Conservation (phyloP, 2,797 vertebrate genomes). For the Tapera naevia region DNA sequence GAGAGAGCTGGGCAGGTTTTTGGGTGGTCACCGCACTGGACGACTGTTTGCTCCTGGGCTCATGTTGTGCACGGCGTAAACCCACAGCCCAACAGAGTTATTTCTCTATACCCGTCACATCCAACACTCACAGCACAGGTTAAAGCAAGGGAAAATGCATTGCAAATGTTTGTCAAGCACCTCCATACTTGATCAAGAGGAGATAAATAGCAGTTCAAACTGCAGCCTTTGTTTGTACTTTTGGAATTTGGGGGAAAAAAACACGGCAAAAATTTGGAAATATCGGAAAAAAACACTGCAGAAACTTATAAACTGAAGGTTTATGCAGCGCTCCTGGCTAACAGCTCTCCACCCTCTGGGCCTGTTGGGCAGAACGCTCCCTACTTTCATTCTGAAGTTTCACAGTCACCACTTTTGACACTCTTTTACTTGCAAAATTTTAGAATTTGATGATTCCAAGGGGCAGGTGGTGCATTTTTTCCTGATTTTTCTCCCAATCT, state of each 20-base stretch:
- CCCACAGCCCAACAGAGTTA: background rate
- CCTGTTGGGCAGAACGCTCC: background rate
- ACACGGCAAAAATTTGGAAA: background rate
- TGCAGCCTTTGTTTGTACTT: background rate
- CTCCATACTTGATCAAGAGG: background rate
- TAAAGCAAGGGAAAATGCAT: background rate
- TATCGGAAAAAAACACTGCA: no score
- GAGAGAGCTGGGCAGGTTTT: background rate
- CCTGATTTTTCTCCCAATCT: background rate
- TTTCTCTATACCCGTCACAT: accelerated
- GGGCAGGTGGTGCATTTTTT: no score
- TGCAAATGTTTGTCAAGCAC: background rate
- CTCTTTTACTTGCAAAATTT: background rate
- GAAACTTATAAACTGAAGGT: background rate
- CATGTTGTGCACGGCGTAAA: background rate
- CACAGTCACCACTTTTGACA: background rate
- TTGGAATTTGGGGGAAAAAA: background rate
- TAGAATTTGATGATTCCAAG: background rate
- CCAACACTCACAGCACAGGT: background rate
- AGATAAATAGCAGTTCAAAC: background rate
- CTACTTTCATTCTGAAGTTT: background rate
- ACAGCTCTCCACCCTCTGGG: background rate
- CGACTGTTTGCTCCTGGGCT: background rate
- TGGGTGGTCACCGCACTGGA: background rate
- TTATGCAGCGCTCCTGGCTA: background rate